Evolutionary conservation across 2,797 vertebrate species (phyloP).

Genomic region (Centroberyx gerrardi): DNA sequence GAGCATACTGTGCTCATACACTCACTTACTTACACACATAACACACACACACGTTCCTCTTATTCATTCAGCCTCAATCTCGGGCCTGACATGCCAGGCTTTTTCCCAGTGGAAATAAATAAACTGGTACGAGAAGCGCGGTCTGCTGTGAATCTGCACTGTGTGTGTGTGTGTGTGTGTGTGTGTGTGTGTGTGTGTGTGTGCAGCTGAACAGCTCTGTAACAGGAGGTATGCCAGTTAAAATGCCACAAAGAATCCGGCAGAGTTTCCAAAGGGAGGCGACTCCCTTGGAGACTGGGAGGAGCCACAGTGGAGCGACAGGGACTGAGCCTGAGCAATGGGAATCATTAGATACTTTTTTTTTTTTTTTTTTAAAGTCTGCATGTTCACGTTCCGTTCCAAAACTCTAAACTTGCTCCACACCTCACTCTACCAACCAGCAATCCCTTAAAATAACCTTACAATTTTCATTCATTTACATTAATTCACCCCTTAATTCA

Average conservation of each 20-base stretch:
- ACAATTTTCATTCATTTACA: no score
- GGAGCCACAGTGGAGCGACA: constrained; percentile 44
- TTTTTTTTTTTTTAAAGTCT: constrained; percentile 23
- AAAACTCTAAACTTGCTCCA: constrained; percentile 35
- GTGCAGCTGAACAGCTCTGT: constrained; percentile 5
- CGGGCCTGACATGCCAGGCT: constrained; percentile 1
- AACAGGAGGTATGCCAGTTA: constrained; percentile 70
- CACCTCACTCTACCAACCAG: not conserved
- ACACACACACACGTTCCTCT: not conserved
- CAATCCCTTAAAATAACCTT: no score
- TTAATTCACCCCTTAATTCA: no score
- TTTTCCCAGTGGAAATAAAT: constrained; percentile 29
- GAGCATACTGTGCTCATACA: not conserved
- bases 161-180: constrained; percentile 6
- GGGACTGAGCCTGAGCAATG: no score
- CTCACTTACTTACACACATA: not conserved
- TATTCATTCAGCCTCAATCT: not conserved
- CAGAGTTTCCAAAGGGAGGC: constrained; percentile 68
- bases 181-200: constrained; percentile 19
- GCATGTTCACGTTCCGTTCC: constrained; percentile 40
- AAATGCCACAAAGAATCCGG: constrained; percentile 78
- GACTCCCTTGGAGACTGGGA: constrained; percentile 58
- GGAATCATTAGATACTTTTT: no score
- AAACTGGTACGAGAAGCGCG: constrained; percentile 8
- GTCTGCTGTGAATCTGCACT: not conserved